Evolutionary conservation across 30 jellyfish, hydroid and myxozoan species (phyloP).

Genomic region (Cassiopea xamachana): DNA sequence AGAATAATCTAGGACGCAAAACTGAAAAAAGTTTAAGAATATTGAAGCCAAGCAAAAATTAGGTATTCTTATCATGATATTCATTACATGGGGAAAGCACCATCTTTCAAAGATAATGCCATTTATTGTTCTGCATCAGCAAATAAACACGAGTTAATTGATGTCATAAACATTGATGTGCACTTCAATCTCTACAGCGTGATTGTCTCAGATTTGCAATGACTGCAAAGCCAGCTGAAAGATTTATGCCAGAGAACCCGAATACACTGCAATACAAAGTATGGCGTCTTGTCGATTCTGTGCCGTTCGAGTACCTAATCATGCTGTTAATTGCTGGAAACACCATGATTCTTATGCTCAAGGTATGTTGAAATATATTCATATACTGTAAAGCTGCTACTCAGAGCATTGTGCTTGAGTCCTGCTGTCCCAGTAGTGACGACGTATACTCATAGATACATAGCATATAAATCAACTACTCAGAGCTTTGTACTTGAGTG

Average conservation of each 20-base stretch:
- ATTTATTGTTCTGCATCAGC: not conserved
- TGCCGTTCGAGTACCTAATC: conserved; percentile 96
- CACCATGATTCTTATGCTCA: conserved; percentile 96
- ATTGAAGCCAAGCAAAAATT: too few species aligned
- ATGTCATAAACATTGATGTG: not conserved
- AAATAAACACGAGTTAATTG: not conserved
- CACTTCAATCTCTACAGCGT: conserved; percentile 55
- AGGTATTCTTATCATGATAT: too few species aligned
- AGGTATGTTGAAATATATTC: conserved; percentile 55
- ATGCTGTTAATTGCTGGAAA: conserved; percentile 98
- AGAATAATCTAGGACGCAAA: too few species aligned
- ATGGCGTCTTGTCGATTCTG: conserved; percentile 96
- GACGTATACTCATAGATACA: too few species aligned
- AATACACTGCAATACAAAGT: conserved; percentile 97
- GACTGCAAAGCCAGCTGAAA: conserved; percentile 98
- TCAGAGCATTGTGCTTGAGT: too few species aligned
- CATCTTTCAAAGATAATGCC: too few species aligned
- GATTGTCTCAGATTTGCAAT: conserved; percentile 97
- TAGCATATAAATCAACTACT: too few species aligned
- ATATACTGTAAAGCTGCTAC: too few species aligned
- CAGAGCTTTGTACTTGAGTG: too few species aligned
- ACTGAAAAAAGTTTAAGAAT: too few species aligned
- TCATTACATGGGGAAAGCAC: too few species aligned
- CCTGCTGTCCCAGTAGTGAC: too few species aligned
- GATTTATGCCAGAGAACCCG: conserved; percentile 99